Evolutionary conservation across 30 jellyfish, hydroid and myxozoan species (phyloP).

Genomic region (Clytia hemisphaerica): DNA sequence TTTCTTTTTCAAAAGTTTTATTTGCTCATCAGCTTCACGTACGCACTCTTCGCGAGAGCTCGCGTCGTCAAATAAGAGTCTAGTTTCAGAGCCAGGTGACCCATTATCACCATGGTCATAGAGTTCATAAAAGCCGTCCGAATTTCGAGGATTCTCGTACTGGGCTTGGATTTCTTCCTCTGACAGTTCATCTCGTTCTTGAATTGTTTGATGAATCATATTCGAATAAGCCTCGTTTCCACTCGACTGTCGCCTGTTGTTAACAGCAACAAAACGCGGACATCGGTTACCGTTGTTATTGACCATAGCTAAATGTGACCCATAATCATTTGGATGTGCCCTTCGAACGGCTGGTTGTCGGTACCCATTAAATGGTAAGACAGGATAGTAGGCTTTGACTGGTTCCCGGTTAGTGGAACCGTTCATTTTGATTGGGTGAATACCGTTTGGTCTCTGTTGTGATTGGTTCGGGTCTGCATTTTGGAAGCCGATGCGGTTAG

Average conservation of each 20-base stretch:
- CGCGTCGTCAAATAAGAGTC: conserved; percentile 30
- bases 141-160: conserved; percentile 28
- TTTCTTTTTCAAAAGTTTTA: conserved; percentile 60
- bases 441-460: too few species aligned
- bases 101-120: conserved; percentile 19
- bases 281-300: conserved; percentile 17
- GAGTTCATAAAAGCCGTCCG: conserved; percentile 33
- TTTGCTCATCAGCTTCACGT: conserved; percentile 71
- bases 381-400: conserved; percentile 15
- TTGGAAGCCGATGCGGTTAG: not conserved
- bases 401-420: conserved; percentile 10
- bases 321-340: conserved; percentile 23
- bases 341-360: conserved; percentile 23
- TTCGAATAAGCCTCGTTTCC: conserved; percentile 10
- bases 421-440: too few species aligned
- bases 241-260: conserved; percentile 7
- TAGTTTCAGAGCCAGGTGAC: conserved; percentile 35
- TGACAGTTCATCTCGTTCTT: conserved; percentile 28
- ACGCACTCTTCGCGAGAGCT: conserved; percentile 36
- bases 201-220: conserved; percentile 27
- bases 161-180: not conserved
- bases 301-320: conserved; percentile 17
- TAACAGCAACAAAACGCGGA: conserved; percentile 19
- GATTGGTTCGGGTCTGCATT: not conserved
- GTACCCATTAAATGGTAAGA: conserved; percentile 22